Conservation (phyloP, 2,113 vertebrate genomes). For the Xyliphius kryptos region DNA sequence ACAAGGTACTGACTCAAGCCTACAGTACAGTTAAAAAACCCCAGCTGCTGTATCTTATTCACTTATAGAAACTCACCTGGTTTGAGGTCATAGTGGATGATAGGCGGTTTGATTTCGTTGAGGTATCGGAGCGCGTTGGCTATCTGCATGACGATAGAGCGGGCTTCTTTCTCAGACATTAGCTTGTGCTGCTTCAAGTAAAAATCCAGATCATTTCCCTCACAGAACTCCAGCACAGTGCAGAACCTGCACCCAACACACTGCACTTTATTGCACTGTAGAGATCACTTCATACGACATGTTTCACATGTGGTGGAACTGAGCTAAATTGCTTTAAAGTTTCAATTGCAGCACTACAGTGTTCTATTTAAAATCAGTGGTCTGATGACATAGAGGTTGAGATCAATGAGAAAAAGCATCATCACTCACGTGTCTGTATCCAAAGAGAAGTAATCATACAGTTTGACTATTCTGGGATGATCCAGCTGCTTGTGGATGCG, state of each 20-base stretch:
- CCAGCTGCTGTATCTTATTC: no score
- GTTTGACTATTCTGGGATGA: slow-evolving; percentile 98
- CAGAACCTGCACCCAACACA: slow-evolving; percentile 75
- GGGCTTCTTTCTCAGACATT: slow-evolving; percentile 98
- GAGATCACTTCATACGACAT: no score
- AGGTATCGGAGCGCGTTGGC: slow-evolving; percentile 98
- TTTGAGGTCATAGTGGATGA: slow-evolving; percentile 99
- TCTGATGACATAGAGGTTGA: no score
- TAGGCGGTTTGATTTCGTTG: slow-evolving; percentile 98
- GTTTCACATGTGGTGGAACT: no score
- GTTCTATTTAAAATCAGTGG: no score
- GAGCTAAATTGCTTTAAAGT: no score
- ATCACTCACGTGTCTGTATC: slow-evolving; percentile 97
- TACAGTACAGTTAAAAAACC: no score
- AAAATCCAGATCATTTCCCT: slow-evolving; percentile 99
- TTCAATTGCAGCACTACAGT: no score
- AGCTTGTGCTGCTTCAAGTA: slow-evolving; percentile 99
- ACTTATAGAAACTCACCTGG: slow-evolving; percentile 80
- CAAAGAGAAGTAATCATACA: slow-evolving; percentile 98
- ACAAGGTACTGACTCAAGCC: no score
- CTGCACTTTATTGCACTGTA: background rate
- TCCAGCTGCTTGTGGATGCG: slow-evolving; percentile 99
- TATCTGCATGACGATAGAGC: slow-evolving; percentile 99
- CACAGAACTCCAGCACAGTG: slow-evolving; percentile 98
- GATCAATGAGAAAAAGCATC: background rate